Percentiles rank a stretch among this genome's conserved stretches.
phyloP scores from a whole-genome alignment of 2,113 vertebrate genomes.

The Todiramphus chloris region DNA sequence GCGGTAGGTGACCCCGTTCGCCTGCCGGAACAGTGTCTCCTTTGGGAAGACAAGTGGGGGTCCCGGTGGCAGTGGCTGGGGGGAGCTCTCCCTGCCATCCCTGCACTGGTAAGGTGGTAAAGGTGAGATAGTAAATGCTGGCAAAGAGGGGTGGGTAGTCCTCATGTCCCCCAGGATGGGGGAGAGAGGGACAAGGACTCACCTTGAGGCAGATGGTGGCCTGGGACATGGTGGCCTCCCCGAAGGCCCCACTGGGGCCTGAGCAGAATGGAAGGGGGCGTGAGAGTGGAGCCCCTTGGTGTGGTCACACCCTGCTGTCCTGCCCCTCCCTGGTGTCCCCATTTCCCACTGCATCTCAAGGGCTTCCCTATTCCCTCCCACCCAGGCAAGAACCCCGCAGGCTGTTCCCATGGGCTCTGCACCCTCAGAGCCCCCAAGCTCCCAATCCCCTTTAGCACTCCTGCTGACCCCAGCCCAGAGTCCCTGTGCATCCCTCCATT shows the following conservation, averaged over 20 bases:
- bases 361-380: background rate
- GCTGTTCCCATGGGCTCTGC: background rate
- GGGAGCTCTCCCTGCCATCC: background rate
- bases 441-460: background rate
- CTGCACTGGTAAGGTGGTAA: background rate
- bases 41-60: background rate
- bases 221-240: background rate
- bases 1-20: slow-evolving; percentile 81
- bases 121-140: background rate
- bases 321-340: background rate
- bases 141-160: background rate
- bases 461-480: accelerated
- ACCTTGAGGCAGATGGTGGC: background rate
- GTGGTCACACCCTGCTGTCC: accelerated
- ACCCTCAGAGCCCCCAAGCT: background rate
- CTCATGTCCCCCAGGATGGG: accelerated
- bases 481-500: accelerated
- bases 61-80: background rate
- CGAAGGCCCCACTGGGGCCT: background rate
- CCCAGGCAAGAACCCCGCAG: no score
- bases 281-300: background rate
- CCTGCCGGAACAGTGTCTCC: slow-evolving; percentile 79
- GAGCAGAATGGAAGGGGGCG: background rate
- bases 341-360: background rate
- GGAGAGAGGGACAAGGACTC: background rate